Evolutionary conservation across 2,888 invertebrate genomes (phyloP), one percentile per base, ranked within the genome.

Genomic region (Drosophila meridionalis): DNA sequence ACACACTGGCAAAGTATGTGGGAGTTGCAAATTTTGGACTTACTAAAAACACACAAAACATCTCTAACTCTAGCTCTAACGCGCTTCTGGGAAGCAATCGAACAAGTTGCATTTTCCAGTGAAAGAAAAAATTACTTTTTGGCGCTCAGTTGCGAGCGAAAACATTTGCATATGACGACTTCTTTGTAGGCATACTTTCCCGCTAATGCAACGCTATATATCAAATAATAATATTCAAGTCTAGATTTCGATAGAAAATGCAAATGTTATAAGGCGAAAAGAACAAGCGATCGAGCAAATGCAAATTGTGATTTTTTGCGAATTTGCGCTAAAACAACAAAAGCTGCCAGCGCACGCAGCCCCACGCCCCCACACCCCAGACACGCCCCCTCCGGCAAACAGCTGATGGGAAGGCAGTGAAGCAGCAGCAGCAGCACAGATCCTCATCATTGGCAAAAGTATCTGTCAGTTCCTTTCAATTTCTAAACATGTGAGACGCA

Each of bases 401-500:
- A 84, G 84, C 84, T 84, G 83, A 78, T 77, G 89, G 20, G 9
- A 56, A 56, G 9, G 53, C 32, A 43, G 28, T 26, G 55, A 40
- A 45, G 58, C 48, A 48, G 48, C 48, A 30, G 8, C 48, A 8
- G 26, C 47, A 7, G 7, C 42, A 43, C 65, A 48, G 71, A 58
- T 55, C 60, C 60, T 73, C 83, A 66, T 86, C 80, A 66, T 38
- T 45, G 6, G 28, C 26, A 30, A 30, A 9, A 42, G 60, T 68
- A 62, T 53, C 65, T 80, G 65, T 72, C 77, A 72, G 77, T 72
- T 77, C 78, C 81, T 78, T 76, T 60, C 47, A 68, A 76, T 73
- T 69, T 76, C 77, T 81, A 83, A 83, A 87, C 85, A 84, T 80
- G 74, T 82, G 90, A 87, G 78, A 73, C 82, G 82, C 80, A 89